Percentiles rank a stretch among this genome's conserved stretches.
Conservation (phyloP, 1,140 invertebrate genomes). For the Bombus ignitus region DNA sequence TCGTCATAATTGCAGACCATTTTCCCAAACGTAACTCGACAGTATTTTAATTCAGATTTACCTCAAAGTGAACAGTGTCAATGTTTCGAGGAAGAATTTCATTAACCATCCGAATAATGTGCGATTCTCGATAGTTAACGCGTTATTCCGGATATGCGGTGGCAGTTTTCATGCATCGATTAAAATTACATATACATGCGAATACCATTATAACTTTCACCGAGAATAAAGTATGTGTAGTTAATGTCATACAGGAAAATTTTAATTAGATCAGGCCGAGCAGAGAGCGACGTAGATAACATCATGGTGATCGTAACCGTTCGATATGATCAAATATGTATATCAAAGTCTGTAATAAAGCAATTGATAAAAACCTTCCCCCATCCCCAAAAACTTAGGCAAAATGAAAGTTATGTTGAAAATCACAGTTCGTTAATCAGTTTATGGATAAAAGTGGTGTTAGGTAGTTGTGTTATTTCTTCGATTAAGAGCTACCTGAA, state of each 20-base stretch:
- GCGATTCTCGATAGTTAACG: conserved; percentile 53
- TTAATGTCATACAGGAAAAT: conserved; percentile 33
- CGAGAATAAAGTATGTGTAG: conserved; percentile 29
- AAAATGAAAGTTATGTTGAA: no score
- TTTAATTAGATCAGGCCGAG: conserved; percentile 45
- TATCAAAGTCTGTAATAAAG: no score
- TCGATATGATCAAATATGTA: no score
- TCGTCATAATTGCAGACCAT: conserved; percentile 1
- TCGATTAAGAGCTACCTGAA: not conserved
- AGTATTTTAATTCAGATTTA: conserved; percentile 36
- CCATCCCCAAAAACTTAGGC: no score
- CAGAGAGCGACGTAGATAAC: not conserved
- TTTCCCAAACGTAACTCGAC: not conserved
- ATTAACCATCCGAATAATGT: conserved; percentile 31
- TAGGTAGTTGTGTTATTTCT: no score
- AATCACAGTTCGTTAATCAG: no score
- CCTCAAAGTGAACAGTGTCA: conserved; percentile 20
- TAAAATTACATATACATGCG: conserved; percentile 38
- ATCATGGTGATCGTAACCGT: conserved; percentile 26
- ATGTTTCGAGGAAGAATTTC: conserved; percentile 39
- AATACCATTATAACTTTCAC: conserved; percentile 28
- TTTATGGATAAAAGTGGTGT: no score
- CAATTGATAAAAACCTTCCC: no score
- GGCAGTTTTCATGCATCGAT: conserved; percentile 2
- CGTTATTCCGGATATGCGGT: conserved; percentile 32